A percentile compares a stretch with the other conserved stretches of the same genome.
These are phyloP conservation scores for Sphaerophoria taeniata DNA, from an alignment of 2,888 invertebrate species.

Conservation along the genomic window DNA sequence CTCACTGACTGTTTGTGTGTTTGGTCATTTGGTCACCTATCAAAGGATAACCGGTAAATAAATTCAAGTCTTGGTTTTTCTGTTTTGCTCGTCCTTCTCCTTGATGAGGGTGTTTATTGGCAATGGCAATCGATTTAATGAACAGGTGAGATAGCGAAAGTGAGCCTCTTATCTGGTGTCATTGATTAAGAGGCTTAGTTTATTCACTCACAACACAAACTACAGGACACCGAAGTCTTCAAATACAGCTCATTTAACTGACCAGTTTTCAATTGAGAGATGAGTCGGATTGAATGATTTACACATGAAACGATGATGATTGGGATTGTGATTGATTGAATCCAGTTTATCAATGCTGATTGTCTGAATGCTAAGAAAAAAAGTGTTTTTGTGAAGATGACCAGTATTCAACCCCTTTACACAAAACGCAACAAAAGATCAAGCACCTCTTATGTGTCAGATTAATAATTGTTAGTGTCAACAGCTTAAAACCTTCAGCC, in stretches of 20 bases:
- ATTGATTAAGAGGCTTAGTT: conserved; percentile 68
- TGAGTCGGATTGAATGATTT: conserved; percentile 4
- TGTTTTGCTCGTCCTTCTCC: background rate
- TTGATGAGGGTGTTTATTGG: background rate
- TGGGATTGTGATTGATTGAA: background rate
- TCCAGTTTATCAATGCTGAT: background rate
- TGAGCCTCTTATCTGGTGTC: conserved; percentile 56
- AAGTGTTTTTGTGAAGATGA: background rate
- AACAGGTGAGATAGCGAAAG: conserved; percentile 6
- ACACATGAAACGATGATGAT: background rate
- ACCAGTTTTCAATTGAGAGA: background rate
- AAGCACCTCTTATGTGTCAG: conserved; percentile 3
- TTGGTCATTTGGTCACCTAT: conserved; percentile 54
- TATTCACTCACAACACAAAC: conserved; percentile 41
- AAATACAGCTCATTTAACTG: conserved; percentile 32
- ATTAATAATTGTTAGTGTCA: background rate
- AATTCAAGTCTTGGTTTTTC: conserved; percentile 59
- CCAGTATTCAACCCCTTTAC: background rate
- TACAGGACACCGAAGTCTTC: conserved; percentile 58
- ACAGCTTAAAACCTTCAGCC: conserved; percentile 5
- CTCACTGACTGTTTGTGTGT: conserved; percentile 24
- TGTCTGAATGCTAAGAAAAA: background rate
- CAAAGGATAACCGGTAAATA: conserved; percentile 68
- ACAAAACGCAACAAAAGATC: background rate
- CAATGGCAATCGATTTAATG: background rate